Evolutionary conservation across 2,113 vertebrate species (phyloP).

Genomic region (Brachypteracias leptosomus): DNA sequence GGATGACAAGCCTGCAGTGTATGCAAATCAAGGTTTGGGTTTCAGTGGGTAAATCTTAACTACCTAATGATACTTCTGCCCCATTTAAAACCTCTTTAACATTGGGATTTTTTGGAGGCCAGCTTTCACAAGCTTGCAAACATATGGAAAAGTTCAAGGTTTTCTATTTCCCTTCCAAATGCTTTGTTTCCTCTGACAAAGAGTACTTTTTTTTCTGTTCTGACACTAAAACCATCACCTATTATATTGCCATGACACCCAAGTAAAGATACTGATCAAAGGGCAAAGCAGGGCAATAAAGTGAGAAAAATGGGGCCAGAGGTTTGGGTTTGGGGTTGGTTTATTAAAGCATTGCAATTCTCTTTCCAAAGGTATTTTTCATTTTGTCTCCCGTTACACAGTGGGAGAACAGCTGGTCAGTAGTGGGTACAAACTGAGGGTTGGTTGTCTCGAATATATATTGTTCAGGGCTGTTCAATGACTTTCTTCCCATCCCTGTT

Average conservation of each 20-base stretch:
- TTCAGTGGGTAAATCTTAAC: background rate
- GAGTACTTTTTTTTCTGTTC: slow-evolving; percentile 3
- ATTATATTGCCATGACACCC: slow-evolving; percentile 52
- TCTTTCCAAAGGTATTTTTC: slow-evolving; percentile 55
- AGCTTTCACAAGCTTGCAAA: slow-evolving; percentile 13
- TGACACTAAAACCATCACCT: slow-evolving; percentile 62
- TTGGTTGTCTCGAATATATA: background rate
- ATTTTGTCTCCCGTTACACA: slow-evolving; percentile 14
- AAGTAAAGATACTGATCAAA: slow-evolving; percentile 65
- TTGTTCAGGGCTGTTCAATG: background rate
- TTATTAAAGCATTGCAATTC: slow-evolving; percentile 26
- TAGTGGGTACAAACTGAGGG: background rate
- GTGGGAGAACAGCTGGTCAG: slow-evolving; percentile 4
- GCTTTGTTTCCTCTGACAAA: slow-evolving; percentile 53
- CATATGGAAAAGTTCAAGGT: slow-evolving; percentile 68
- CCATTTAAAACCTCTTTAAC: background rate
- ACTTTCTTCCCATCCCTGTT: background rate
- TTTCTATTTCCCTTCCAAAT: slow-evolving; percentile 57
- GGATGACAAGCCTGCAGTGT: slow-evolving; percentile 5
- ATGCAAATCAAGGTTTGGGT: slow-evolving; percentile 12
- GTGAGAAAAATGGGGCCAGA: background rate
- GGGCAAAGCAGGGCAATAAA: slow-evolving; percentile 54
- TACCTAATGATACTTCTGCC: background rate
- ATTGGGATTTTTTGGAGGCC: background rate
- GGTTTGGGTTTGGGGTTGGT: slow-evolving; percentile 5